Conservation (phyloP, 2,113 vertebrate genomes). For the Neolamprologus sp. region DNA sequence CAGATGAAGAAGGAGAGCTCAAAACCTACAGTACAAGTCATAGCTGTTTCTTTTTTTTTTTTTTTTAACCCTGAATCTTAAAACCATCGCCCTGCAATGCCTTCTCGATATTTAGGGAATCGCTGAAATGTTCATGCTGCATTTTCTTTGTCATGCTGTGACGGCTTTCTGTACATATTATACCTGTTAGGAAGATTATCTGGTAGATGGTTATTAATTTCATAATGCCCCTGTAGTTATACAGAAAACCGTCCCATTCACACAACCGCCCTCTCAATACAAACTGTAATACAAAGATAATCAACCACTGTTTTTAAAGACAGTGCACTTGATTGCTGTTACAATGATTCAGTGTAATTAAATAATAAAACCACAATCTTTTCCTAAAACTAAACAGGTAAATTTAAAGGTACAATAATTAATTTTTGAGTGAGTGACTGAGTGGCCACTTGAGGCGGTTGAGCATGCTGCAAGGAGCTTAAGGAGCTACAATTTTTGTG, state of each 20-base stretch:
- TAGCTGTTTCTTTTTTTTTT: neutral
- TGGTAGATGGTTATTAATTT: neutral
- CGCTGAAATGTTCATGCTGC: neutral
- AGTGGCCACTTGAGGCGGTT: neutral
- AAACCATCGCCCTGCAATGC: neutral
- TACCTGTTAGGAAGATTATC: neutral
- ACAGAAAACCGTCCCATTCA: neutral
- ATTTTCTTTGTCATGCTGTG: neutral
- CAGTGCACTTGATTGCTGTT: neutral
- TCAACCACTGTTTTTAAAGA: neutral
- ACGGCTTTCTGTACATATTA: neutral
- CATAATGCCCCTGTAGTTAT: neutral
- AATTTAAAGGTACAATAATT: neutral
- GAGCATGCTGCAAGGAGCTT: neutral
- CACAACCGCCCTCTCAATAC: neutral
- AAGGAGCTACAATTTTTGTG: neutral
- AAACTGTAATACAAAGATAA: neutral
- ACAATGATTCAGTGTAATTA: neutral
- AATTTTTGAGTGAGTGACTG: neutral
- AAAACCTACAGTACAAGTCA: neutral
- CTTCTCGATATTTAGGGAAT: neutral
- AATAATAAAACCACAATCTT: neutral
- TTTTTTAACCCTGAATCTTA: neutral
- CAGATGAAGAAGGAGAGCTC: neutral
- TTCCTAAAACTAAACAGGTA: neutral